phyloP scores from a whole-genome alignment of 2,113 vertebrate genomes.

The Mustela nigripes region DNA sequence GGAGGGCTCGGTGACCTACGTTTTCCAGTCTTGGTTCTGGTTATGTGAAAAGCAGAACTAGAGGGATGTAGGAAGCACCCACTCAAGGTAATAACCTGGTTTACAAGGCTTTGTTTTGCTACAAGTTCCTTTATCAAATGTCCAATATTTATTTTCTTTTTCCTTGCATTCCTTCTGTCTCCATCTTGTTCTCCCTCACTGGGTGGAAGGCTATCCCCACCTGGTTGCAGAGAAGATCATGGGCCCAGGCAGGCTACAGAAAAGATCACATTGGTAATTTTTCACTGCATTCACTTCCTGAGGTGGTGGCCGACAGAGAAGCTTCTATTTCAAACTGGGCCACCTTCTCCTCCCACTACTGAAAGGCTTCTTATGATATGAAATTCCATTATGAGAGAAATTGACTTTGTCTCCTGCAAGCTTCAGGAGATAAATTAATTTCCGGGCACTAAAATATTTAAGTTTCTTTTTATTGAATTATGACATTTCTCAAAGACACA shows the following conservation, averaged over 20 bases:
- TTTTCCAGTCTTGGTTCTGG: neutral
- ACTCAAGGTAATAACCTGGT: neutral
- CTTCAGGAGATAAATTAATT: constrained; percentile 54
- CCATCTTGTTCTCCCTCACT: neutral
- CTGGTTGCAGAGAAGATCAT: neutral
- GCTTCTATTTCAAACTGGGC: neutral
- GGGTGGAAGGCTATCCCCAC: neutral
- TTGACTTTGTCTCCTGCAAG: constrained; percentile 50
- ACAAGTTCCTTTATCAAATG: neutral
- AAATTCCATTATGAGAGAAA: constrained; percentile 25
- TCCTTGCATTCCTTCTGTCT: neutral
- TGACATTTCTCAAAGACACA: constrained; percentile 31
- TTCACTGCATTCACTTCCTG: neutral
- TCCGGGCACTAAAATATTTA: constrained; percentile 15
- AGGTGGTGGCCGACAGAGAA: neutral
- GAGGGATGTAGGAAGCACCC: neutral
- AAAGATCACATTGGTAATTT: constrained; percentile 1
- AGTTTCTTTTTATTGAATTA: neutral
- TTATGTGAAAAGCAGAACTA: constrained; percentile 36
- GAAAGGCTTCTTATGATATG: constrained; percentile 9
- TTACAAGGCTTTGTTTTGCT: constrained; percentile 3
- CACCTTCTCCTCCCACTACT: neutral
- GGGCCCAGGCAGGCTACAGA: constrained; percentile 12
- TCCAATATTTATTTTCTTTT: neutral
- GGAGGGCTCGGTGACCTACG: neutral